These are phyloP conservation scores for Sandelia bainsii DNA, from an alignment of 2,797 vertebrate species.

Conservation along the genomic window DNA sequence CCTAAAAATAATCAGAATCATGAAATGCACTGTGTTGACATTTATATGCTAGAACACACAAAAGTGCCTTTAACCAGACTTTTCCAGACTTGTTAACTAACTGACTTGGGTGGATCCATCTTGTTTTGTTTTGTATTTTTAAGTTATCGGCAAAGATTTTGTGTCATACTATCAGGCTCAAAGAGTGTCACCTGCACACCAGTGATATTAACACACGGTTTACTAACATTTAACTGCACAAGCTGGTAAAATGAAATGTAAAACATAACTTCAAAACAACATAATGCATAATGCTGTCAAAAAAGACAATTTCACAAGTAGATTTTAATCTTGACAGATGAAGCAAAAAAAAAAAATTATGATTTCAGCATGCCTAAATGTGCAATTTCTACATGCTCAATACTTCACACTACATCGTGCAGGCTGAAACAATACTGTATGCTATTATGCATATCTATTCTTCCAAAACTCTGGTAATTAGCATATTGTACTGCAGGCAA, in stretches of 20 bases:
- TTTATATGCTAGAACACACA: no score
- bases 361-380: slow-evolving; percentile 13
- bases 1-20: background rate
- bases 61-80: no score
- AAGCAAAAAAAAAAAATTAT: slow-evolving; percentile 15
- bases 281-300: no score
- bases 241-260: slow-evolving; percentile 19
- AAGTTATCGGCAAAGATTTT: background rate
- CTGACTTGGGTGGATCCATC: slow-evolving; percentile 2
- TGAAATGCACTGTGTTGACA: background rate
- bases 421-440: slow-evolving; percentile 39
- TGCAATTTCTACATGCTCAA: slow-evolving; percentile 9
- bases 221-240: slow-evolving; percentile 5
- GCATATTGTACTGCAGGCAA: slow-evolving; percentile 74
- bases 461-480: slow-evolving; percentile 69
- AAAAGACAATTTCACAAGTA: background rate
- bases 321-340: background rate
- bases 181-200: background rate
- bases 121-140: background rate
- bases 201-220: background rate
- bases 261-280: background rate
- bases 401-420: slow-evolving; percentile 12
- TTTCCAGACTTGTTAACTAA: background rate
- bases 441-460: slow-evolving; percentile 51
- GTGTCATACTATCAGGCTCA: background rate